Percentiles rank a stretch among this genome's conserved stretches.
phyloP scores from a whole-genome alignment of 2,113 vertebrate genomes.

The Cinclus cinclus region DNA sequence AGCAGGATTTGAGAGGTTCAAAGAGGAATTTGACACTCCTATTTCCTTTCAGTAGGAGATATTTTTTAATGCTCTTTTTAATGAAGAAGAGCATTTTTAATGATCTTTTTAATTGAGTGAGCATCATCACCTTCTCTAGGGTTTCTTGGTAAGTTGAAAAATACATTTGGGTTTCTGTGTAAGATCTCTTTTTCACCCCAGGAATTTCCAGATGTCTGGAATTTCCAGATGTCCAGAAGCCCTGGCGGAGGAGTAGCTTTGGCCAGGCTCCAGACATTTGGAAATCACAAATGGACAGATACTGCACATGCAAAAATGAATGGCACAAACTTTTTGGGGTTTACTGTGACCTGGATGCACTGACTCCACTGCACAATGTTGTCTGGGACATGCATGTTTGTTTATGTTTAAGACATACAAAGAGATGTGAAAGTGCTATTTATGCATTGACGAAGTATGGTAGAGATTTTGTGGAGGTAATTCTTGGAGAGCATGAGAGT shows the following conservation, averaged over 20 bases:
- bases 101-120: background rate
- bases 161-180: background rate
- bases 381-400: background rate
- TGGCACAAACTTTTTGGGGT: background rate
- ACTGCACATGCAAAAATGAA: background rate
- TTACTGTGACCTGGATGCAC: background rate
- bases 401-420: background rate
- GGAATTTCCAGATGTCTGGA: background rate
- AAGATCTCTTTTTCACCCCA: background rate
- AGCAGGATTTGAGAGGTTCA: background rate
- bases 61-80: background rate
- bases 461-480: background rate
- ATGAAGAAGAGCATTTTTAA: background rate
- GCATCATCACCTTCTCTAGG: background rate
- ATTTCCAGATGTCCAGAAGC: background rate
- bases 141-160: background rate
- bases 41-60: background rate
- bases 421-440: background rate
- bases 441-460: background rate
- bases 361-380: background rate
- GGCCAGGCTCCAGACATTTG: background rate
- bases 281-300: background rate
- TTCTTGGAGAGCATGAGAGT: background rate
- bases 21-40: background rate
- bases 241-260: background rate